Base-by-base conservation (phyloP, 2,888 invertebrate species). In the Villa cingulata region DNA sequence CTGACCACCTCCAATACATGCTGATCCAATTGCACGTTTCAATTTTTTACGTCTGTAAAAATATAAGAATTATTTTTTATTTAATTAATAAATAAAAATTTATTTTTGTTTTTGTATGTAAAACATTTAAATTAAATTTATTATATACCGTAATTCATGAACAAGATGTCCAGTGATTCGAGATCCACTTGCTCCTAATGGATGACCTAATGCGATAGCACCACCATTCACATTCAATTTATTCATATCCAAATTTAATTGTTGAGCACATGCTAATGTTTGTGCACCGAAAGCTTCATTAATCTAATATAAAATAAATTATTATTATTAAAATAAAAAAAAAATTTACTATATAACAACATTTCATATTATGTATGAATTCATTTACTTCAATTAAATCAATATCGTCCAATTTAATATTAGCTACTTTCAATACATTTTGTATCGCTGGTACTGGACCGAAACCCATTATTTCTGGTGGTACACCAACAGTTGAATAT, bases 281-380 rank as follows among this genome's bases (percentile, higher is more conserved):
- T 98, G 98, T 0, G 95, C 86, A 41, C 83, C 91, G 74, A 98
- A 98, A 0, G 98, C 98, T 72, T 98, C 98, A 71, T 98, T 98
- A 57, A 97, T 92, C 91, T 94, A 57, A 6, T 23, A 23, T 23
- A 41, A 36, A 15, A 27, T 14, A 18, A 27, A n/a, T 49, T 34
- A n/a, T 29, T 6, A 29, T 15, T 9, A n/a, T 20, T 20, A 7
- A 46, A 37, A 15, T 19, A 15, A 40, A 36, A 45, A 38, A 34
- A 41, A 44, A 42, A 12, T 4, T 32, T 23, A 27, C 18, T 15
- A 29, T 18, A 15, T 14, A 7, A 37, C 14, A 7, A 3, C 16
- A 16, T n/a, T n/a, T n/a, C n/a, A n/a, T n/a, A n/a, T n/a, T n/a
- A 18, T 10, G 27, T 3, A n/a, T 32, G 12, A 32, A 39, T 27